Percentiles rank a stretch among this genome's conserved stretches.
phyloP scores from a whole-genome alignment of 2,113 vertebrate genomes.

The Coregonus clupeaformis region DNA sequence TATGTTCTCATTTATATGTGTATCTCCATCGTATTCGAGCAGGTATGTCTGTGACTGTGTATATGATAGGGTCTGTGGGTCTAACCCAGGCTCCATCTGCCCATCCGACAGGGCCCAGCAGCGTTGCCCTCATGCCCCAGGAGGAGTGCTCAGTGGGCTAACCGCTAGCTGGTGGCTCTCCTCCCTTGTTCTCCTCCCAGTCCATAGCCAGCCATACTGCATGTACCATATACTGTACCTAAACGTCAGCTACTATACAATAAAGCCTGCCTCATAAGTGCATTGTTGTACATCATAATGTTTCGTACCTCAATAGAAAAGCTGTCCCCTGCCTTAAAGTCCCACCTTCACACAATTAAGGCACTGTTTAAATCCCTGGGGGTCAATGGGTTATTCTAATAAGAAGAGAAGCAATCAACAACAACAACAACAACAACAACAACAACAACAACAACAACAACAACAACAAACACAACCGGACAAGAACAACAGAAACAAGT shows the following conservation, averaged over 20 bases:
- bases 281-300: slow-evolving; percentile 65
- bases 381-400: slow-evolving; percentile 80
- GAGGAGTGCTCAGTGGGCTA: slow-evolving; percentile 42
- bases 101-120: slow-evolving; percentile 45
- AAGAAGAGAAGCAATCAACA: slow-evolving; percentile 69
- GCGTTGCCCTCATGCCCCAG: slow-evolving; percentile 41
- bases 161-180: slow-evolving; percentile 21
- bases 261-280: slow-evolving; percentile 74
- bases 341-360: slow-evolving; percentile 77
- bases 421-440: slow-evolving; percentile 42
- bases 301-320: slow-evolving; percentile 63
- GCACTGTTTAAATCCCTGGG: slow-evolving; percentile 72
- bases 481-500: slow-evolving; percentile 34
- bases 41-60: background rate
- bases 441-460: slow-evolving; percentile 39
- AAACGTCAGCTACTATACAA: slow-evolving; percentile 33
- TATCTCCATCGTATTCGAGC: background rate
- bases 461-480: slow-evolving; percentile 24
- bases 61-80: background rate
- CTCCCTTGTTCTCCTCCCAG: slow-evolving; percentile 32
- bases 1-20: background rate
- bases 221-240: slow-evolving; percentile 36
- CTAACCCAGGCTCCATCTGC: background rate
- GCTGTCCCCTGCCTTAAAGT: slow-evolving; percentile 57
- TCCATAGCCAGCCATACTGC: slow-evolving; percentile 29